phyloP scores from a whole-genome alignment of 2,888 invertebrate species.

The Orchesella flavescens region DNA sequence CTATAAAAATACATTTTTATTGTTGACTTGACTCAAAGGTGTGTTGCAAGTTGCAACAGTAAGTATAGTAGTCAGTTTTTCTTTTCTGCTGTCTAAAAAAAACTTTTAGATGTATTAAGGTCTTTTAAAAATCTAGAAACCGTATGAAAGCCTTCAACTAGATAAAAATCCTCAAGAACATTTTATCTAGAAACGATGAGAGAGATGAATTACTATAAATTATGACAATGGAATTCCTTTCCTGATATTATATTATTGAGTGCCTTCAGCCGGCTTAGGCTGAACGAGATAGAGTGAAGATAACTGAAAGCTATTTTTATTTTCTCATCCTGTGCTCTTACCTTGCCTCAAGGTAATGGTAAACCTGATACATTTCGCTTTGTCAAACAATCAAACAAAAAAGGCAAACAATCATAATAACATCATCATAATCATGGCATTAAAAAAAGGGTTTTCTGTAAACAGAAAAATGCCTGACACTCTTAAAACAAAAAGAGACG shows the following conservation, averaged over 20 bases:
- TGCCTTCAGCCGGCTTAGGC: background rate
- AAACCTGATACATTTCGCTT: background rate
- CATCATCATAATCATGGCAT: background rate
- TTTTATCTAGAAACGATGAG: background rate
- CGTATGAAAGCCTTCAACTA: background rate
- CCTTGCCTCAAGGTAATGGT: background rate
- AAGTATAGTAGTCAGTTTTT: too few species aligned
- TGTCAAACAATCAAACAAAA: background rate
- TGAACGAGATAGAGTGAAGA: background rate
- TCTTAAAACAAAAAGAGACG: too few species aligned
- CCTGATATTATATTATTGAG: background rate
- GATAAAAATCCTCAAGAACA: background rate
- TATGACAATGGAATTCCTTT: constrained; percentile 14
- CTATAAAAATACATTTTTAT: too few species aligned
- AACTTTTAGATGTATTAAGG: too few species aligned
- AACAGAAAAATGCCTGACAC: too few species aligned
- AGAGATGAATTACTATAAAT: background rate
- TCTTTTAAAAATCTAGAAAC: background rate
- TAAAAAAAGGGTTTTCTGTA: too few species aligned
- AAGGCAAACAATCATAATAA: background rate
- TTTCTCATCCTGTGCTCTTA: background rate
- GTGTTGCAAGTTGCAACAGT: too few species aligned
- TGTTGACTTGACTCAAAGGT: too few species aligned
- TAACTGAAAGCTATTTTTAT: background rate
- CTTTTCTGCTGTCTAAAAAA: too few species aligned